phyloP scores from a whole-genome alignment of 2,888 invertebrate genomes.

The Mayetiola destructor region DNA sequence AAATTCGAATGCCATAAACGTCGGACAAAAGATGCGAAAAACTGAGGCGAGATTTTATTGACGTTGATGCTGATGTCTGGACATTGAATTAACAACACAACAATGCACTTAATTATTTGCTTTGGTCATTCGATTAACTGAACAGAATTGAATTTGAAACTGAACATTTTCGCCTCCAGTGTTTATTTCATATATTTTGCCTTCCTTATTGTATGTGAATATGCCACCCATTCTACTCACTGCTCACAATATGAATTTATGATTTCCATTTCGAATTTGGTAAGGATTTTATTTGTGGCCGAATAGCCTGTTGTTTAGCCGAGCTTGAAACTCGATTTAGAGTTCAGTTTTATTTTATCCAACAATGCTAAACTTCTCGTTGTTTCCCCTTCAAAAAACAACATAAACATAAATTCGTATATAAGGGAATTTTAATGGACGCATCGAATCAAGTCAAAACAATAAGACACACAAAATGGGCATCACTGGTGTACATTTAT shows the following conservation, averaged over 20 bases:
- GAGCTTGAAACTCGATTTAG: too few species aligned
- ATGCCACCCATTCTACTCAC: background rate
- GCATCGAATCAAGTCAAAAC: too few species aligned
- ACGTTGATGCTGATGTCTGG: constrained; percentile 10
- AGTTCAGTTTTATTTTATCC: too few species aligned
- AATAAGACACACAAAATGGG: too few species aligned
- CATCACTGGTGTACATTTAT: too few species aligned
- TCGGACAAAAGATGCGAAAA: background rate
- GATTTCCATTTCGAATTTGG: background rate
- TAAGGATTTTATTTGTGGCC: too few species aligned
- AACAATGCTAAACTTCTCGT: too few species aligned
- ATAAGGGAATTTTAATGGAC: constrained; percentile 9
- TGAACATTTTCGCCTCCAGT: background rate
- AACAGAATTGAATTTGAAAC: background rate
- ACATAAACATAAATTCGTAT: too few species aligned
- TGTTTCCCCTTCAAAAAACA: too few species aligned
- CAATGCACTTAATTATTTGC: constrained; percentile 12
- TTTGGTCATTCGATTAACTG: background rate
- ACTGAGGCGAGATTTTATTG: background rate
- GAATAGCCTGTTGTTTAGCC: too few species aligned
- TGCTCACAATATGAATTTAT: constrained; percentile 7
- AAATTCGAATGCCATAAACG: background rate
- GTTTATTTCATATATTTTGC: background rate
- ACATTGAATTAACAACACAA: constrained; percentile 12
- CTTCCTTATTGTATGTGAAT: background rate